Percentiles rank a stretch among this genome's conserved stretches.
Evolutionary conservation across 2,113 vertebrate species (phyloP).

Genomic region (Eretmodus cyanostictus): DNA sequence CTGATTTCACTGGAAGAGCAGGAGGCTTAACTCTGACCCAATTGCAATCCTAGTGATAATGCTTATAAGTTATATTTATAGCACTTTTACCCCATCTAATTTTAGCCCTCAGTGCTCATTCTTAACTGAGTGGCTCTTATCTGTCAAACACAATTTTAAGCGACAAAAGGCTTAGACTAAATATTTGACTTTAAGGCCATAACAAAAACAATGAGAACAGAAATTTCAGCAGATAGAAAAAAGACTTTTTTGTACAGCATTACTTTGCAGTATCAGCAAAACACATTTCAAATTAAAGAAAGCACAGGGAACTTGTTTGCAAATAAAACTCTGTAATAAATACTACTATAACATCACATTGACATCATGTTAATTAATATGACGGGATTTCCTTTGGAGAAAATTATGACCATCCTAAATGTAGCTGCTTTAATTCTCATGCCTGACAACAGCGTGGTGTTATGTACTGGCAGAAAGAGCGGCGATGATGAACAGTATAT

Average conservation of each 20-base stretch:
- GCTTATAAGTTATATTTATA: conserved; percentile 26
- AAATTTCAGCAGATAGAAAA: neutral
- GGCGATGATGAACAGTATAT: neutral
- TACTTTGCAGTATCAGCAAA: rapidly evolving
- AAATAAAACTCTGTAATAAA: neutral
- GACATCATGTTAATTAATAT: neutral
- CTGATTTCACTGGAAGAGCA: conserved; percentile 8
- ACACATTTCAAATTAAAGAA: neutral
- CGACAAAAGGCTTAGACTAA: neutral
- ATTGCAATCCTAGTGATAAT: conserved; percentile 21
- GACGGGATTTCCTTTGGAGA: neutral
- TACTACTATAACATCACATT: neutral
- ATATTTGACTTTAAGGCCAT: neutral
- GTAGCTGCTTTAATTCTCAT: neutral
- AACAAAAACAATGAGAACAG: neutral
- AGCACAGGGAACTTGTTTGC: neutral
- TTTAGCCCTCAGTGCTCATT: conserved; percentile 1
- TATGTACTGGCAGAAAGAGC: neutral
- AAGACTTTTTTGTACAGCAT: neutral
- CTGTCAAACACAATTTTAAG: neutral
- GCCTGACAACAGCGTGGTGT: neutral
- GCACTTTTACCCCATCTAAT: conserved; percentile 2
- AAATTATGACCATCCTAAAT: neutral
- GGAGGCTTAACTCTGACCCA: conserved; percentile 48
- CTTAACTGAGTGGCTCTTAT: neutral